Evolutionary conservation across 2,113 vertebrate genomes (phyloP), one percentile per base, ranked within the genome.

Genomic region (Peromyscus polionotus): DNA sequence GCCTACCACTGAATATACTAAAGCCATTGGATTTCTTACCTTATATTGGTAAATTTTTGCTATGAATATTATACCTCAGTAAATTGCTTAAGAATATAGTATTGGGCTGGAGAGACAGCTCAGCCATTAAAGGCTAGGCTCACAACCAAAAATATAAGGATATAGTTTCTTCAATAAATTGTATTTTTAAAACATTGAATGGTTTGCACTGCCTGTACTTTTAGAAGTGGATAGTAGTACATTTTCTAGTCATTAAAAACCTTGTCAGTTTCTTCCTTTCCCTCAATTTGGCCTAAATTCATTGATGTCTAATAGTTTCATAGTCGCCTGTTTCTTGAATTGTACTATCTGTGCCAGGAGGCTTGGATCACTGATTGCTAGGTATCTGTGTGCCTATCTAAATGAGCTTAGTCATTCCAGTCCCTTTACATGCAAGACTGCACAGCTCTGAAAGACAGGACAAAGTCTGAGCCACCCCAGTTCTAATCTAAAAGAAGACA

Each of bases 241-340:
- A 28, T 72, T 88, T 89, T 90, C 68, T 75, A 65, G 9, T 42
- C 22, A 61, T 65, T 65, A n/a, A 65, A 75, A 17, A 22, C 12
- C 16, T 24, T 70, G 91, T 88, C 4, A 42, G 2, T 70, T 97
- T 90, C 93, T 95, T 22, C 39, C 36, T 61, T 61, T 72, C 85
- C 51, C 6, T 11, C 65, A 88, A 1, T 94, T 90, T 96, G 5
- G 16, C 31, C 45, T 68, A 17, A 95, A 90, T 10, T 22, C 0
- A 81, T 68, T 88, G 57, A 17, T 28, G 42, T 0, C 87, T 94
- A 79, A 72, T 81, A 51, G 19, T 48, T 13, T 0, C 24, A 57
- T 92, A 17, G 91, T 97, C 90, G 68, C 51, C 95, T 67, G 12
- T 87, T 91, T 96, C 84, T 96, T 88, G 85, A 67, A 88, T 17